Percentiles rank a stretch among this genome's conserved stretches.
phyloP scores from a whole-genome alignment of 2,113 vertebrate species.

The Anoura caudifer region DNA sequence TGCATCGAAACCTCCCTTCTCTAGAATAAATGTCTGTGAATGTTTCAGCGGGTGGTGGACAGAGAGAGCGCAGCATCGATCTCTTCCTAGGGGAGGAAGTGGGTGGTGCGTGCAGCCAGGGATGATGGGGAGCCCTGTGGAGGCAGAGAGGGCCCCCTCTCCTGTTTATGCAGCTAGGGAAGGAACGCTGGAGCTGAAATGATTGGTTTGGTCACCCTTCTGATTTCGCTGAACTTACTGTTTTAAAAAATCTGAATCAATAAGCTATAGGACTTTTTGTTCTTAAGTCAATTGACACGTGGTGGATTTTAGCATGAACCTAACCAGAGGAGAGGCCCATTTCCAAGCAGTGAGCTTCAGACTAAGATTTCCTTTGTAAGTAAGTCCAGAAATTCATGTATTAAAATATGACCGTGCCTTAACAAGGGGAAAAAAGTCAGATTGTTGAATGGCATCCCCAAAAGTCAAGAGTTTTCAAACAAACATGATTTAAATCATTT shows the following conservation, averaged over 20 bases:
- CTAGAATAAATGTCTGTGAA: background rate
- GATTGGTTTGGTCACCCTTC: conserved; percentile 54
- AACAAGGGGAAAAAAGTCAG: background rate
- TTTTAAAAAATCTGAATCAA: conserved; percentile 58
- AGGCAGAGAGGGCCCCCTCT: background rate
- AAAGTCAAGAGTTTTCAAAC: background rate
- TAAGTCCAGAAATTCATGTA: background rate
- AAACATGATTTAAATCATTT: background rate
- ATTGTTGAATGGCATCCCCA: background rate
- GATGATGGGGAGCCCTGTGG: background rate
- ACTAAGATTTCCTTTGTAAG: conserved; percentile 30
- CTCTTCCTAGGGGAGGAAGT: background rate
- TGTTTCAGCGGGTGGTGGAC: conserved; percentile 13
- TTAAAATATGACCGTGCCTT: conserved; percentile 25
- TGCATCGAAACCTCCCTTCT: background rate
- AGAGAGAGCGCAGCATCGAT: background rate
- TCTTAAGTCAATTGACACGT: conserved; percentile 62
- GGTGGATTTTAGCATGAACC: conserved; percentile 44
- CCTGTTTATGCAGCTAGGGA: background rate
- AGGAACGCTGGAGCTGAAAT: conserved; percentile 4
- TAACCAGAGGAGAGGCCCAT: conserved; percentile 59
- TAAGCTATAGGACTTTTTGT: conserved; percentile 67
- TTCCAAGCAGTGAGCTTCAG: conserved; percentile 55
- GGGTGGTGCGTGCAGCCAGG: accelerated
- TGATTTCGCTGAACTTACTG: conserved; percentile 67